Percentiles rank a stretch among this genome's conserved stretches.
Evolutionary conservation across 2,113 vertebrate genomes (phyloP).

Genomic region (Pygoscelis adeliae): DNA sequence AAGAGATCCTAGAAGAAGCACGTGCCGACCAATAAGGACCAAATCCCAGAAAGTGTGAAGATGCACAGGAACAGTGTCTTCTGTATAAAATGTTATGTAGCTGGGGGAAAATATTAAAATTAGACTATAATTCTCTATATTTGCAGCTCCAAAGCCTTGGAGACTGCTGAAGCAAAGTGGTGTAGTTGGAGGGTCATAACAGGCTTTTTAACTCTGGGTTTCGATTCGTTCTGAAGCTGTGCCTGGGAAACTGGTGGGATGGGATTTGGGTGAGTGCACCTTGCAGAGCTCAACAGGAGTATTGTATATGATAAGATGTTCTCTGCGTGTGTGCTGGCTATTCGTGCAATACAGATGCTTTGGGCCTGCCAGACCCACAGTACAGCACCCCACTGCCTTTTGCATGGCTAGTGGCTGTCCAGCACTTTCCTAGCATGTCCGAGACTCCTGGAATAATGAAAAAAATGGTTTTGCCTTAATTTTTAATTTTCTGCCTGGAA

Average conservation of each 20-base stretch:
- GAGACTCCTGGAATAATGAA: background rate
- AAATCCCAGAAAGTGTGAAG: background rate
- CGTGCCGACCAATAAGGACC: background rate
- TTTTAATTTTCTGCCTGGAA: background rate
- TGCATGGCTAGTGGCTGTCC: background rate
- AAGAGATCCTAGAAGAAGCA: background rate
- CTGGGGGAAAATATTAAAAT: background rate
- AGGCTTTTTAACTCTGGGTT: background rate
- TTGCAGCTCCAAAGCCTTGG: background rate
- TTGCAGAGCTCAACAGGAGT: background rate
- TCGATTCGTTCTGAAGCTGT: background rate
- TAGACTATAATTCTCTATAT: background rate
- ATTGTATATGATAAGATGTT: rapidly evolving
- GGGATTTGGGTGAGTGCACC: background rate
- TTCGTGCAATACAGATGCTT: background rate
- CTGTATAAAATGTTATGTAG: background rate
- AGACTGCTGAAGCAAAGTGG: background rate
- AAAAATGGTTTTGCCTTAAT: background rate
- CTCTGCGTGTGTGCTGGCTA: rapidly evolving
- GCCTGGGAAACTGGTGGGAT: background rate
- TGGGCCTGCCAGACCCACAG: background rate
- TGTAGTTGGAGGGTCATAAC: background rate
- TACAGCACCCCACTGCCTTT: background rate
- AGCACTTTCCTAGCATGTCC: background rate
- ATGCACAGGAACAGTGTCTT: background rate